Conservation (phyloP, 2,888 invertebrate species). For the Odontocolon sp. region DNA sequence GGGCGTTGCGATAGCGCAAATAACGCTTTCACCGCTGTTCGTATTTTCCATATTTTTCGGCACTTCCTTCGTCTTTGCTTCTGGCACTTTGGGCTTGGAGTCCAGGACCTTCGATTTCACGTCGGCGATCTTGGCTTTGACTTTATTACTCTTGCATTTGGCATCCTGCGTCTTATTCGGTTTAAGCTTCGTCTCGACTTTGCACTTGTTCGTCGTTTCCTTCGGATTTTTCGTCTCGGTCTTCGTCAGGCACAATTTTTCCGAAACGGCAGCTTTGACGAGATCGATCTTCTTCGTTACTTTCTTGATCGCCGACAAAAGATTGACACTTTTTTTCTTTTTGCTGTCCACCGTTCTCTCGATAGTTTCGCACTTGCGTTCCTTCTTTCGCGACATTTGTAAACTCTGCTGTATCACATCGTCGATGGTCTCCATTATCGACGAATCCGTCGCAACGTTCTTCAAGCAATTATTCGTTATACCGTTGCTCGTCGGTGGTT, state of each 20-base stretch:
- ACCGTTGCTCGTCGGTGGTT: conserved; percentile 73
- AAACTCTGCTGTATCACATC: conserved; percentile 77
- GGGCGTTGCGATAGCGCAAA: conserved; percentile 19
- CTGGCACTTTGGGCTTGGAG: conserved; percentile 58
- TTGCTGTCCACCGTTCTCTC: conserved; percentile 49
- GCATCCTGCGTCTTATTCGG: conserved; percentile 60
- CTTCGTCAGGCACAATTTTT: conserved; percentile 65
- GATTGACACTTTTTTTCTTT: conserved; percentile 63
- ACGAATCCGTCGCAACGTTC: conserved; percentile 70
- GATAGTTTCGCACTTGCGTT: conserved; percentile 68
- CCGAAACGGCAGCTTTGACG: conserved; percentile 72
- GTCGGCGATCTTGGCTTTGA: conserved; percentile 62
- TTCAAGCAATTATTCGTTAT: conserved; percentile 61
- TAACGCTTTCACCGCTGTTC: conserved; percentile 16
- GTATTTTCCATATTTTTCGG: conserved; percentile 43
- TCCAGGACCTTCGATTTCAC: conserved; percentile 62
- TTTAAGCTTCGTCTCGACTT: conserved; percentile 61
- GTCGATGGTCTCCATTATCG: conserved; percentile 78
- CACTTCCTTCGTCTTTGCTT: conserved; percentile 48
- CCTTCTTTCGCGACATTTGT: conserved; percentile 75
- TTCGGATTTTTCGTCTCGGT: conserved; percentile 58
- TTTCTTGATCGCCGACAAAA: conserved; percentile 74
- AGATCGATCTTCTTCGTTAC: conserved; percentile 80
- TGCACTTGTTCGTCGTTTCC: conserved; percentile 53
- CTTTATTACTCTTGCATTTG: conserved; percentile 64